Evolutionary conservation across 1,140 invertebrate genomes (phyloP).

Genomic region (Drosophila sp.): DNA sequence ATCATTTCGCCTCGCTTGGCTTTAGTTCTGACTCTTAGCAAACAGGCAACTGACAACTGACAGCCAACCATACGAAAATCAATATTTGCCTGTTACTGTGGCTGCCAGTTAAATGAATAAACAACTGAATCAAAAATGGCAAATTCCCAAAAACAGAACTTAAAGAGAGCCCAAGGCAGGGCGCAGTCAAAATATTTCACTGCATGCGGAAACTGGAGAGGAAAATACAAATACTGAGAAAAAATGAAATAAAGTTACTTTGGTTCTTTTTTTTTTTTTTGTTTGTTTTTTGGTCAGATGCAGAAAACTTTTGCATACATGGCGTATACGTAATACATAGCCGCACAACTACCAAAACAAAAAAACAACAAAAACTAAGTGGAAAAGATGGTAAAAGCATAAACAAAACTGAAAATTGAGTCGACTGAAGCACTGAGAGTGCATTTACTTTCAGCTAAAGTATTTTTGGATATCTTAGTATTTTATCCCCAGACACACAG

Average conservation of each 20-base stretch:
- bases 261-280: background rate
- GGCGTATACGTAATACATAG: slow-evolving; percentile 61
- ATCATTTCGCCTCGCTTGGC: slow-evolving; percentile 33
- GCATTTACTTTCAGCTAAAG: slow-evolving; percentile 36
- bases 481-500: slow-evolving; percentile 4
- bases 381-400: slow-evolving; percentile 33
- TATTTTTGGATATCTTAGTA: slow-evolving; percentile 44
- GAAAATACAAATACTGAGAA: background rate
- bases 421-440: background rate
- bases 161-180: slow-evolving; percentile 28
- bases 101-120: slow-evolving; percentile 63
- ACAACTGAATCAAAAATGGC: slow-evolving; percentile 51
- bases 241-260: slow-evolving; percentile 2
- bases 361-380: slow-evolving; percentile 46
- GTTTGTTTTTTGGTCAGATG: slow-evolving; percentile 2
- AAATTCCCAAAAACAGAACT: slow-evolving; percentile 20
- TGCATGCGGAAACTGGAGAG: slow-evolving; percentile 33
- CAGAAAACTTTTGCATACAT: slow-evolving; percentile 40
- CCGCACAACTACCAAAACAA: slow-evolving; percentile 25
- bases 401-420: slow-evolving; percentile 22
- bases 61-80: slow-evolving; percentile 47
- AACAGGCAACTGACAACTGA: slow-evolving; percentile 3
- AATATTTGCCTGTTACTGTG: slow-evolving; percentile 61
- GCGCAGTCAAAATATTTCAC: slow-evolving; percentile 38
- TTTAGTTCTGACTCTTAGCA: slow-evolving; percentile 29